phyloP scores from a whole-genome alignment of 2,888 invertebrate species.

The Dryococelus australis region DNA sequence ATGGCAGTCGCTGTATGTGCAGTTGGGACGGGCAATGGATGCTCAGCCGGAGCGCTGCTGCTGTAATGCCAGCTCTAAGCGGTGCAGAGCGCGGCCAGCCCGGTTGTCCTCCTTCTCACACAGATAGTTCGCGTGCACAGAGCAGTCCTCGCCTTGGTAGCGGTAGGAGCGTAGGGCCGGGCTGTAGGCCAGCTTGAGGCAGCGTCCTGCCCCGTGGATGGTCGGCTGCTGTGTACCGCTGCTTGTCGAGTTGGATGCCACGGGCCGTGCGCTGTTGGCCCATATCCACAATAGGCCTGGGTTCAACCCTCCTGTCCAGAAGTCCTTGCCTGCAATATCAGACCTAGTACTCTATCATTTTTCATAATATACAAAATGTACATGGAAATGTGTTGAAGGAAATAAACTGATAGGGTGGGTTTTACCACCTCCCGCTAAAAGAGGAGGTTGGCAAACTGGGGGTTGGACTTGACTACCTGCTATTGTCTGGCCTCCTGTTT shows the following conservation, averaged over 20 bases:
- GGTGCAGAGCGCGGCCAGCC: constrained; percentile 37
- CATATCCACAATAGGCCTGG: constrained; percentile 89
- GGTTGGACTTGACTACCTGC: too few relatives aligned
- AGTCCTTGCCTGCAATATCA: constrained; percentile 68
- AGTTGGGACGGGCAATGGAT: not conserved
- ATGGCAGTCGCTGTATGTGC: not conserved
- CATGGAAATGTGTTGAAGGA: too few relatives aligned
- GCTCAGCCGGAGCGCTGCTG: constrained; percentile 20
- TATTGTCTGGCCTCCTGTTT: too few relatives aligned
- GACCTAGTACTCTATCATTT: too few relatives aligned
- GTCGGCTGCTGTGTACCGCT: constrained; percentile 20
- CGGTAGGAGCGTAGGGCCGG: constrained; percentile 66
- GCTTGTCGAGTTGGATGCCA: constrained; percentile 54
- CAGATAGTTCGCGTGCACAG: constrained; percentile 70
- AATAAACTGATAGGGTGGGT: too few relatives aligned
- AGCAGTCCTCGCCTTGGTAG: constrained; percentile 79
- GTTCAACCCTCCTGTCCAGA: constrained; percentile 86
- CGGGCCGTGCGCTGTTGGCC: constrained; percentile 81
- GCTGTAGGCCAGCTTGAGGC: constrained; percentile 73
- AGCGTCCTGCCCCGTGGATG: constrained; percentile 70
- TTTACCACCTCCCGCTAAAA: too few relatives aligned
- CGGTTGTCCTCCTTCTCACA: constrained; percentile 67
- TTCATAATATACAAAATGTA: too few relatives aligned
- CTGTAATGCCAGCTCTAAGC: constrained; percentile 17
- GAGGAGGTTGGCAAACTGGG: too few relatives aligned